Base-by-base conservation (phyloP, 30 jellyfish, hydroid and myxozoan genomes). In the Phacellophora camtschatica region DNA sequence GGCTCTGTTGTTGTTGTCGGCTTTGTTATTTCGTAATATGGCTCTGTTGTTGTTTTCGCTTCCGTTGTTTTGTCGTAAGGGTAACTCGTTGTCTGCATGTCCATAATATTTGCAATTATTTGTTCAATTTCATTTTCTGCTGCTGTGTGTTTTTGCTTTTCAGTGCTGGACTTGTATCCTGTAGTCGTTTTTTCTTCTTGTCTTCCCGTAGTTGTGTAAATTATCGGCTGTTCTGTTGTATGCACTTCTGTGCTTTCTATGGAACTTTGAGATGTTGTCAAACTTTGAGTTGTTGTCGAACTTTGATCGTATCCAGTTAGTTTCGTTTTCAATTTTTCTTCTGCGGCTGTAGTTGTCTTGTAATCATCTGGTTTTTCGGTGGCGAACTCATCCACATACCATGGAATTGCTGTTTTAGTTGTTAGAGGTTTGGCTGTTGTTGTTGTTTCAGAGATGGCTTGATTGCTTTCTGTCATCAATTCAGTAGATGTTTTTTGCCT, bases 51-150 rank as follows among this genome's bases (percentile, higher is more conserved):
- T 33, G 81, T 66, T 15, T 42, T 66, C 37, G 41, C 39, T 18
- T 16, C 22, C 29, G 59, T 30, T 35, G 5, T 20, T 16, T 66
- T 37, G 7, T 27, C 20, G 8, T 39, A 1, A 3, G 89, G 89
- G 0, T 10, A 28, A 3, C 22, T 48, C 19, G 91, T 80, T 32
- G 89, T 77, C 31, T 68, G 15, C 89, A 77, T 77, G 31, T 77
- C 89, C 89, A 77, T 59, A 12, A 77, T 82, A 31, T 50, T 65
- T 20, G 81, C 78, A 24, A 77, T 77, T 4, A 77, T 77, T 20
- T 46, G 63, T 4, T 77, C 89, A 18, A 77, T 76, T 29, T 77
- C 81, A 48, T 77, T 65, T 27, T 77, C 89, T 29, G 41, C 89
- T 51, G 61, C 82, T 19, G 58, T 16, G 29, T 46, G 74, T 13